Conservation (phyloP, 2,888 invertebrate genomes). For the Tenthredo scrophulariae region DNA sequence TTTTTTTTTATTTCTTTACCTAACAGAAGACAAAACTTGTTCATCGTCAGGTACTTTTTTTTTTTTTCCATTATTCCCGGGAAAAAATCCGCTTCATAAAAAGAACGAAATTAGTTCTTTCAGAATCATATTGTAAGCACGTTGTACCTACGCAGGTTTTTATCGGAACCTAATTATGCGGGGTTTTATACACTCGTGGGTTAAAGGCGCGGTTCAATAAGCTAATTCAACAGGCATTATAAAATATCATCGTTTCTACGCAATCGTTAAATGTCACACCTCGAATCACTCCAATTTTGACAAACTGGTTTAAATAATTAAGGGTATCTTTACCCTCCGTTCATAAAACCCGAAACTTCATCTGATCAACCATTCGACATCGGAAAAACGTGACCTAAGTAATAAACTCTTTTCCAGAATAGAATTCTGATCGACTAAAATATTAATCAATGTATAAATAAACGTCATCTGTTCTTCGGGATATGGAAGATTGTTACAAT, state of each 20-base stretch:
- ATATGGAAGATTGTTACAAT: no score
- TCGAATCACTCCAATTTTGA: neutral
- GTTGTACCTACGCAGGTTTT: neutral
- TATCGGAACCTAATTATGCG: neutral
- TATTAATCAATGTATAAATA: no score
- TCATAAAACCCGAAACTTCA: no score
- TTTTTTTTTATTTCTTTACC: neutral
- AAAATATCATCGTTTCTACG: neutral
- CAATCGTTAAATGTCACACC: neutral
- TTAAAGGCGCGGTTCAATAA: constrained; percentile 8
- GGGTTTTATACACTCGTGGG: neutral
- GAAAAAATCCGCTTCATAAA: neutral
- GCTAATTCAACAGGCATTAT: neutral
- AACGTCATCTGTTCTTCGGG: no score
- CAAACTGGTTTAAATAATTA: neutral
- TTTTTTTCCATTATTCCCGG: neutral
- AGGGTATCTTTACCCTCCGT: no score
- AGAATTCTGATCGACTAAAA: no score
- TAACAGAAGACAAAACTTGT: neutral
- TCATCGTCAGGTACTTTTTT: neutral
- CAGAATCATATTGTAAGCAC: neutral
- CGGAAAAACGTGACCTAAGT: neutral
- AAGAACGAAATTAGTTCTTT: constrained; percentile 1
- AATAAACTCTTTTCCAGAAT: no score
- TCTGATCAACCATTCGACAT: neutral